A percentile compares a stretch with the other conserved stretches of the same genome.
Conservation (phyloP, 2,113 vertebrate genomes). For the Hippolais icterina region DNA sequence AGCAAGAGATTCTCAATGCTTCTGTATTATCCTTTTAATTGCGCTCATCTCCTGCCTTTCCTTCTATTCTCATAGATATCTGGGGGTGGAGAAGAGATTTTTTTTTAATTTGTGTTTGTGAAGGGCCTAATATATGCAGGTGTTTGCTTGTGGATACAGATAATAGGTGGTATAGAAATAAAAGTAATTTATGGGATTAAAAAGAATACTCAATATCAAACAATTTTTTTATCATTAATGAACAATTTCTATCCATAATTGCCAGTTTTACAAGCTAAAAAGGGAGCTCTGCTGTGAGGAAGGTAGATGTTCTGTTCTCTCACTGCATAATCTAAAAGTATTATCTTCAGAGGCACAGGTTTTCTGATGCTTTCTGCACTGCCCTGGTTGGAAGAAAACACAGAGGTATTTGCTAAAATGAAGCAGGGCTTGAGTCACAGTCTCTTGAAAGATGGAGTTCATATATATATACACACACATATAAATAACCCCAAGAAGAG, state of each 20-base stretch:
- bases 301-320: background rate
- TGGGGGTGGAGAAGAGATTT: background rate
- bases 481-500: background rate
- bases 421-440: background rate
- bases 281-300: background rate
- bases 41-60: background rate
- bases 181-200: background rate
- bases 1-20: background rate
- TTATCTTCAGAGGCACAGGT: background rate
- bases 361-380: background rate
- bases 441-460: background rate
- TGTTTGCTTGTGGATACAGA: background rate
- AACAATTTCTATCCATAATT: background rate
- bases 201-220: background rate
- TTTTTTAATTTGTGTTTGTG: background rate
- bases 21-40: background rate
- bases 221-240: background rate
- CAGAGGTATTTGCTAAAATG: background rate
- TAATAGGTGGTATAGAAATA: background rate
- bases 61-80: background rate
- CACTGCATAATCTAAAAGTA: background rate
- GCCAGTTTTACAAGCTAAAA: background rate
- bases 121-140: background rate
- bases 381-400: background rate
- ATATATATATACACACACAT: background rate